A percentile compares a stretch with the other conserved stretches of the same genome.
These are phyloP conservation scores for Poecilia wingei DNA, from an alignment of 2,797 vertebrate genomes.

Conservation along the genomic window DNA sequence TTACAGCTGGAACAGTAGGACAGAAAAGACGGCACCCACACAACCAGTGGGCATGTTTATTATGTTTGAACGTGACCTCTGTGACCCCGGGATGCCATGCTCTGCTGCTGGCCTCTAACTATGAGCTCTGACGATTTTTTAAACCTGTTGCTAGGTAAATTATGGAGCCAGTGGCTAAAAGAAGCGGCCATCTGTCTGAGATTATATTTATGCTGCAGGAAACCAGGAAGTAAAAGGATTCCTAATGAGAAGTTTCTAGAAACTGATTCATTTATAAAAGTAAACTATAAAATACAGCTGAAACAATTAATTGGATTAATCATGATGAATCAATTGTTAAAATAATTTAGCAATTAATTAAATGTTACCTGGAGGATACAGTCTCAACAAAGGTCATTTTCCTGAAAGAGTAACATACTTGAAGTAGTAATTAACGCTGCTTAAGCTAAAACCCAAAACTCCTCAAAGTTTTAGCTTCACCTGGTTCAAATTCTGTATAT, in stretches of 20 bases:
- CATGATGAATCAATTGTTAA: too few relatives aligned
- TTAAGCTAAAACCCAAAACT: too few relatives aligned
- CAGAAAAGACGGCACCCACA: not conserved
- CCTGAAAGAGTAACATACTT: too few relatives aligned
- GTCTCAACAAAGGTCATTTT: too few relatives aligned
- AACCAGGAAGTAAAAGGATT: not conserved
- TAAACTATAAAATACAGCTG: too few relatives aligned
- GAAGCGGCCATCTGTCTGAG: not conserved
- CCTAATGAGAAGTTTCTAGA: not conserved
- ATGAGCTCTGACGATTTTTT: not conserved
- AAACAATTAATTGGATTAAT: too few relatives aligned
- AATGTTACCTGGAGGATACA: too few relatives aligned
- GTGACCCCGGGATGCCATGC: not conserved
- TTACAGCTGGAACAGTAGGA: not conserved
- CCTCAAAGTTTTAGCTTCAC: too few relatives aligned
- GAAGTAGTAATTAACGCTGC: too few relatives aligned
- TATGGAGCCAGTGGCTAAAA: not conserved
- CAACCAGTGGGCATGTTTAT: not conserved
- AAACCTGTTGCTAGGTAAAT: not conserved
- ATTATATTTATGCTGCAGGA: not conserved
- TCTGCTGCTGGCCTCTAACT: not conserved
- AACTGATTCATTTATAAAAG: not conserved
- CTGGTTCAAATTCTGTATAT: too few relatives aligned
- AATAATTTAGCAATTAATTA: too few relatives aligned
- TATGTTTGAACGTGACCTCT: not conserved